These are phyloP conservation scores for Pseudorhiza aurosa DNA, from an alignment of 30 jellyfish, hydroid and myxozoan genomes.

Conservation along the genomic window DNA sequence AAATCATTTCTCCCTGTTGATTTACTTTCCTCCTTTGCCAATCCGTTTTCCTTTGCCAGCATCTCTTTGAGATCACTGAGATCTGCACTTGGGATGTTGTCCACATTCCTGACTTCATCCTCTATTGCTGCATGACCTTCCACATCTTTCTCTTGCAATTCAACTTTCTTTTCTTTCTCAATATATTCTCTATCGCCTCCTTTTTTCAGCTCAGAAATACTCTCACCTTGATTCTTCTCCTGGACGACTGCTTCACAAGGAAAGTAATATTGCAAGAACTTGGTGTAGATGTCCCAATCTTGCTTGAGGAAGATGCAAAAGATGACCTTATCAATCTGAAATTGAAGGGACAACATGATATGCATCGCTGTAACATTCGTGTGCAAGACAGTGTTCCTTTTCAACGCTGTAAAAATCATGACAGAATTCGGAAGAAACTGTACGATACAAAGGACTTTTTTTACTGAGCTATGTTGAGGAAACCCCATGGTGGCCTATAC, in stretches of 20 bases:
- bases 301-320: slow-evolving; percentile 69
- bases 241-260: slow-evolving; percentile 64
- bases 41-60: neutral
- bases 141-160: neutral
- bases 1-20: neutral
- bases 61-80: neutral
- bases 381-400: too few species aligned
- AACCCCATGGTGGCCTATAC: too few species aligned
- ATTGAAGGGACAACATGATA: too few species aligned
- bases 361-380: too few species aligned
- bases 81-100: neutral
- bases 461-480: too few species aligned
- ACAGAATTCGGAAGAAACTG: too few species aligned
- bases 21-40: neutral
- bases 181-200: neutral
- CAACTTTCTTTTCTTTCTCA: slow-evolving; percentile 24
- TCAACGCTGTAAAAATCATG: too few species aligned
- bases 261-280: slow-evolving; percentile 63
- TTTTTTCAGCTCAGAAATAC: neutral
- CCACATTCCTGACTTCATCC: neutral
- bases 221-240: neutral
- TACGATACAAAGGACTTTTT: too few species aligned
- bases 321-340: slow-evolving; percentile 66
- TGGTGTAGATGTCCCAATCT: slow-evolving; percentile 67
- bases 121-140: neutral